Conservation (phyloP, 2,113 vertebrate species). For the Protobothrops flavoviridis region DNA sequence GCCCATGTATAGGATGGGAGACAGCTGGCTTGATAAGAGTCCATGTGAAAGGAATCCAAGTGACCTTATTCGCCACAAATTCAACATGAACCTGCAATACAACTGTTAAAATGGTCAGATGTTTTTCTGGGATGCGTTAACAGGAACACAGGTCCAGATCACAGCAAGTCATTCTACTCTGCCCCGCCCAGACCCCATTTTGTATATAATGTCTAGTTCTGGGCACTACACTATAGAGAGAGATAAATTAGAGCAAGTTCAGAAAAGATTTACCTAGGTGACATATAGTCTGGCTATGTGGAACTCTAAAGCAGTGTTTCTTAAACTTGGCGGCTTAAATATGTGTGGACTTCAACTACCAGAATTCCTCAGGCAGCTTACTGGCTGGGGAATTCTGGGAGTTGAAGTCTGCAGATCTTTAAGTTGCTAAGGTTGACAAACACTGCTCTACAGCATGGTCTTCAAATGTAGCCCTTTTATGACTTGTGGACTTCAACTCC, state of each 20-base stretch:
- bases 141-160: neutral
- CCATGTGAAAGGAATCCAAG: neutral
- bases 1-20: neutral
- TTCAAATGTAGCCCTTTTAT: no score
- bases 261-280: neutral
- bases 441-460: no score
- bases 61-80: neutral
- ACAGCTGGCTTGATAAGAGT: neutral
- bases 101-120: neutral
- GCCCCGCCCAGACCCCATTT: neutral
- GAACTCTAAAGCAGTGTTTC: neutral
- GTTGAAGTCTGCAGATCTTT: no score
- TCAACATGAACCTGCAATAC: neutral
- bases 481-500: no score
- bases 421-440: no score
- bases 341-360: neutral
- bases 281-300: neutral
- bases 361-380: neutral
- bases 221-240: neutral
- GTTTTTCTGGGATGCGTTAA: neutral
- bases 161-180: neutral
- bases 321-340: neutral
- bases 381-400: no score
- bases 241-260: neutral
- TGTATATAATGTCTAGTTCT: neutral